Conservation (phyloP, 2,888 invertebrate genomes). For the Idaea dimidiata region DNA sequence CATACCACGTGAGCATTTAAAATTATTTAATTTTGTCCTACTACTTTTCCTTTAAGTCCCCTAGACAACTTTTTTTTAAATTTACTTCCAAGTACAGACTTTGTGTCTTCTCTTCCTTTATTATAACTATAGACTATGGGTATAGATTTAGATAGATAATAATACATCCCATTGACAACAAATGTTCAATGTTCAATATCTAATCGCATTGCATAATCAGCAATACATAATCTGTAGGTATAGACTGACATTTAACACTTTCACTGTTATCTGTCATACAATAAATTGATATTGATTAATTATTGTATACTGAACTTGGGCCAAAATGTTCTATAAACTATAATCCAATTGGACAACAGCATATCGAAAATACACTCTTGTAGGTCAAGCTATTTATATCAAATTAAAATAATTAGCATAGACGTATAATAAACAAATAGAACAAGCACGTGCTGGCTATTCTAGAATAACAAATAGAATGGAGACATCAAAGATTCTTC, state of each 20-base stretch:
- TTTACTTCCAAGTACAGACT: too few species aligned
- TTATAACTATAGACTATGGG: too few species aligned
- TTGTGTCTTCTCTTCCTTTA: too few species aligned
- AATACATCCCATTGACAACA: not conserved
- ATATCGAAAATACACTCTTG: not conserved
- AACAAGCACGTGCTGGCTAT: not conserved
- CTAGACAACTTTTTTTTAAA: too few species aligned
- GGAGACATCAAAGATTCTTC: not conserved
- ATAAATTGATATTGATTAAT: conserved; percentile 10
- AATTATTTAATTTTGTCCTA: too few species aligned
- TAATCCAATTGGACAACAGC: not conserved
- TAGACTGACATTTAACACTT: not conserved
- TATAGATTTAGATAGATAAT: too few species aligned
- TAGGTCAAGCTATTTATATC: not conserved
- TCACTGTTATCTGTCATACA: conserved; percentile 10
- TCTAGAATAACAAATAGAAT: not conserved
- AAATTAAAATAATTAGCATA: not conserved
- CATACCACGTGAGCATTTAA: too few species aligned
- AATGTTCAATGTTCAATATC: not conserved
- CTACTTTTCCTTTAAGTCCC: too few species aligned
- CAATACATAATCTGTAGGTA: conserved; percentile 4
- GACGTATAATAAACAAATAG: not conserved
- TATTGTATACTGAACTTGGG: conserved; percentile 17
- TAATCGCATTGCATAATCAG: conserved; percentile 3
- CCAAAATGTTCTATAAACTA: conserved; percentile 17